Percentiles rank a stretch among this genome's conserved stretches.
Evolutionary conservation across 2,888 invertebrate genomes (phyloP).

Genomic region (Bhutanitis thaidina): DNA sequence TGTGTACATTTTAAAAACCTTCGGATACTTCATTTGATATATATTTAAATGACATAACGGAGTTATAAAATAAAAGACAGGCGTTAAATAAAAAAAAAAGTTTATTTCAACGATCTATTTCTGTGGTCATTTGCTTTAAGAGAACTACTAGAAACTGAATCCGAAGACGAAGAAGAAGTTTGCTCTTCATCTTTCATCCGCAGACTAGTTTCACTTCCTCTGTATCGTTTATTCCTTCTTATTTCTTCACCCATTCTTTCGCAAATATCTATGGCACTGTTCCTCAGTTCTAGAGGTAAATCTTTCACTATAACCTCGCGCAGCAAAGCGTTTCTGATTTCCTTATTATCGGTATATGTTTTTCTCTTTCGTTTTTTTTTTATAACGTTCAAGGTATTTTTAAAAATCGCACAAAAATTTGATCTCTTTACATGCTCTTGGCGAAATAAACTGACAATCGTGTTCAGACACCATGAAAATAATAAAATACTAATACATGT

Average conservation of each 20-base stretch:
- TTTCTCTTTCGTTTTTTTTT: conserved; percentile 18
- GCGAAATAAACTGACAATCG: conserved; percentile 30
- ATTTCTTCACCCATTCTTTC: conserved; percentile 45
- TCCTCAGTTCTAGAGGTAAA: conserved; percentile 51
- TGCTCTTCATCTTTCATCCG: conserved; percentile 2
- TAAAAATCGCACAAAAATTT: conserved; percentile 27
- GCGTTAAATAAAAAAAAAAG: no score
- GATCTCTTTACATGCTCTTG: conserved; percentile 31
- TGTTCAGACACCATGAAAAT: conserved; percentile 33
- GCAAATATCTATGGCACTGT: conserved; percentile 48
- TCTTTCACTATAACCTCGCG: conserved; percentile 53
- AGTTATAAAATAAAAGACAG: no score
- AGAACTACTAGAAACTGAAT: neutral
- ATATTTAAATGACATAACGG: no score
- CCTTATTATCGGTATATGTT: conserved; percentile 29
- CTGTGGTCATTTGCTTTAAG: conserved; percentile 8
- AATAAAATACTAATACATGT: conserved; percentile 26
- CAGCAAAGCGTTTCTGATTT: conserved; percentile 45
- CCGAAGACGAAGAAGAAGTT: conserved; percentile 1
- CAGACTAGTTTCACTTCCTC: conserved; percentile 37
- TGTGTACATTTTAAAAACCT: no score
- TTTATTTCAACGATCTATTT: neutral
- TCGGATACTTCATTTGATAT: no score
- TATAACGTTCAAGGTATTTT: conserved; percentile 25
- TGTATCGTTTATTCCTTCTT: conserved; percentile 45